Conservation (phyloP, 1,140 invertebrate genomes). For the Tribolium madens region DNA sequence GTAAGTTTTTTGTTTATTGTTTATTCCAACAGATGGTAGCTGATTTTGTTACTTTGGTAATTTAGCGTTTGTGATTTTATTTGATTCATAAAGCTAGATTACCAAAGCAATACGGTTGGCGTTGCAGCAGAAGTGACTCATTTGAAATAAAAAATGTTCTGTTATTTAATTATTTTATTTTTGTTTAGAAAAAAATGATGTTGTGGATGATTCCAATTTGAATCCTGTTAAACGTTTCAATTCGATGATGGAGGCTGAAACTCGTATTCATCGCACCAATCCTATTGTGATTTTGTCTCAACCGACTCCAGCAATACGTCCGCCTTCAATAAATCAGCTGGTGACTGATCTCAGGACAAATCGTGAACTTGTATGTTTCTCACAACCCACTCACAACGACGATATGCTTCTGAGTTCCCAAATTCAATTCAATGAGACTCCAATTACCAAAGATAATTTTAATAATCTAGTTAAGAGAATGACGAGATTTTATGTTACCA, state of each 20-base stretch:
- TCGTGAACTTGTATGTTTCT: conserved; percentile 77
- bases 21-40: not conserved
- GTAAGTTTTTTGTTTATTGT: conserved; percentile 66
- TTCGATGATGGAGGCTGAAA: conserved; percentile 56
- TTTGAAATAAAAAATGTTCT: not conserved
- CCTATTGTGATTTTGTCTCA: conserved; percentile 59
- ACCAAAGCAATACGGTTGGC: conserved; percentile 81
- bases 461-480: conserved; percentile 89
- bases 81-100: conserved; percentile 91
- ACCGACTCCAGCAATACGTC: conserved; percentile 53
- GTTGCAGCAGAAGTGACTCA: not conserved
- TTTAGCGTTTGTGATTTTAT: conserved; percentile 91
- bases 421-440: conserved; percentile 74
- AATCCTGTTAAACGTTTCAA: conserved; percentile 53
- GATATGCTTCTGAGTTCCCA: conserved; percentile 85
- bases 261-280: conserved; percentile 52
- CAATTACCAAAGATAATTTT: conserved; percentile 71
- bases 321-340: conserved; percentile 48
- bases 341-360: conserved; percentile 53
- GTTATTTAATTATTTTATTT: not conserved
- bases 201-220: conserved; percentile 27
- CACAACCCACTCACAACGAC: conserved; percentile 87
- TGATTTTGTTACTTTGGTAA: conserved; percentile 84
- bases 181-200: conserved; percentile 45
- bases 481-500: conserved; percentile 90